Conservation (phyloP, 1,140 invertebrate species). For the Elysia chlorotica region DNA sequence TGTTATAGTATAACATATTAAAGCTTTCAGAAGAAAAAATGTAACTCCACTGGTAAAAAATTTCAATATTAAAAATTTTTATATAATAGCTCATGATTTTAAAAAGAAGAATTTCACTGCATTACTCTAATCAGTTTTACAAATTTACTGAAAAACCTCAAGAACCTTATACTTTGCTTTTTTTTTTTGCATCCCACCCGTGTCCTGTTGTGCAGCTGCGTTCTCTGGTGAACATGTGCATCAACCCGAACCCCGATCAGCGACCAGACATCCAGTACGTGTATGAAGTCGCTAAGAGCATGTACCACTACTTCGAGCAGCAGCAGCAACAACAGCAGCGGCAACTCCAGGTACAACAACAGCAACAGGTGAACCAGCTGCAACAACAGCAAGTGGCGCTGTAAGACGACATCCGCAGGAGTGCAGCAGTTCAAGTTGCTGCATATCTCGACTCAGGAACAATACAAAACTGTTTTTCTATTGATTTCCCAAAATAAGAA, state of each 20-base stretch:
- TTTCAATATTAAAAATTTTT: too few species aligned
- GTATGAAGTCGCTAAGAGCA: conserved; percentile 61
- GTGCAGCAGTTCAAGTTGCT: too few species aligned
- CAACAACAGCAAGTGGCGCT: conserved; percentile 28
- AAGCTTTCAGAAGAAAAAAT: too few species aligned
- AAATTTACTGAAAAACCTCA: background rate
- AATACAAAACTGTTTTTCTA: too few species aligned
- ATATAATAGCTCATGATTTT: too few species aligned
- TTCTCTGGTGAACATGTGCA: conserved; percentile 67
- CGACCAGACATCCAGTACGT: conserved; percentile 68
- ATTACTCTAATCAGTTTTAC: background rate
- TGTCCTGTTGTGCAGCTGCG: conserved; percentile 61
- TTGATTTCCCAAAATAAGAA: too few species aligned
- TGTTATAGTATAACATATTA: too few species aligned
- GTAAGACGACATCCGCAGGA: background rate
- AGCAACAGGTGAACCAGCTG: conserved; percentile 23
- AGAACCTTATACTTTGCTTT: background rate
- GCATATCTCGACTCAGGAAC: too few species aligned
- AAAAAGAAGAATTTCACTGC: too few species aligned
- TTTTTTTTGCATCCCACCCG: background rate
- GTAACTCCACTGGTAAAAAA: too few species aligned
- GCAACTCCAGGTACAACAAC: conserved; percentile 26
- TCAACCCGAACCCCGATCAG: conserved; percentile 67
- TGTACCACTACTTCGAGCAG: conserved; percentile 44
- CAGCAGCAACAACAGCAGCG: conserved; percentile 33